These are phyloP conservation scores for Sebastes cheni DNA, from an alignment of 2,797 vertebrate species.

Conservation along the genomic window DNA sequence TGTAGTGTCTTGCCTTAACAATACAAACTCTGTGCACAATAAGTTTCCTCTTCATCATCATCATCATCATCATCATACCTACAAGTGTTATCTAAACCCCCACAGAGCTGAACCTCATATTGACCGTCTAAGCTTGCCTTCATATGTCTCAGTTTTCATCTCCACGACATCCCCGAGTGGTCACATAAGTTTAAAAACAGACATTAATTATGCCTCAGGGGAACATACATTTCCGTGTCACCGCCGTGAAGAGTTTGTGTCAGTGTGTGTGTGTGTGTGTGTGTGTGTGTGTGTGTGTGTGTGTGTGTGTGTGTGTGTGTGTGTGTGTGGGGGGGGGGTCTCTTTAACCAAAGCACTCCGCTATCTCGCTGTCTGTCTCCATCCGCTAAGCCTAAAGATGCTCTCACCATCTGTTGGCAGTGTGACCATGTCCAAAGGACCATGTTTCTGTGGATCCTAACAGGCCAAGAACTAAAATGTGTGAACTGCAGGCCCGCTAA, in stretches of 20 bases:
- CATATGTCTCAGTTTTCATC: background rate
- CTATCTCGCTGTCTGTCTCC: conserved; percentile 57
- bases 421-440: conserved; percentile 76
- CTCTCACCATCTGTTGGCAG: conserved; percentile 79
- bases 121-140: background rate
- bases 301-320: too few species aligned
- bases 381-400: conserved; percentile 70
- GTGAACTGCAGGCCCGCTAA: conserved; percentile 77
- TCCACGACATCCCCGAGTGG: background rate
- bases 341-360: conserved; percentile 44
- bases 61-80: too few species aligned
- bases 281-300: background rate
- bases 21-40: too few species aligned
- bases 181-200: conserved; percentile 28
- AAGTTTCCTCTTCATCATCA: too few species aligned
- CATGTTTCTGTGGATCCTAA: conserved; percentile 74
- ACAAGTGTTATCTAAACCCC: background rate
- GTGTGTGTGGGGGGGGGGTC: background rate
- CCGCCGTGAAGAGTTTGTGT: conserved; percentile 15
- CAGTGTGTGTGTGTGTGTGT: background rate
- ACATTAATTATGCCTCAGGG: conserved; percentile 49
- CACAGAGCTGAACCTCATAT: background rate
- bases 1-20: too few species aligned
- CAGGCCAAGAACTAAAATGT: conserved; percentile 76
- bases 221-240: conserved; percentile 25